phyloP scores from a whole-genome alignment of 2,797 vertebrate species.

The Lates japonicus region DNA sequence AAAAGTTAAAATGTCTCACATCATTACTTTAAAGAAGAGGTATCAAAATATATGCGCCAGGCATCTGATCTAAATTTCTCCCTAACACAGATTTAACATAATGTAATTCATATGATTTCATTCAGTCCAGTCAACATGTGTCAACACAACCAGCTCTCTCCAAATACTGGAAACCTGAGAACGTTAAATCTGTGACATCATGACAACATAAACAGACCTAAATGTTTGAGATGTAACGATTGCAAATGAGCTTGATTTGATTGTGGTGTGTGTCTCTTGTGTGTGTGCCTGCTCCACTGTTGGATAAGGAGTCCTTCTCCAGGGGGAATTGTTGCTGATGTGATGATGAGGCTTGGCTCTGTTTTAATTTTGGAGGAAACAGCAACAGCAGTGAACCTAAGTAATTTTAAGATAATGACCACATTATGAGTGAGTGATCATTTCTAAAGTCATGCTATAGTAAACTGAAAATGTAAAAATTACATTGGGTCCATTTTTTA shows the following conservation, averaged over 20 bases:
- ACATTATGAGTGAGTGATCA: neutral
- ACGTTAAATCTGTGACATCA: slow-evolving; percentile 18
- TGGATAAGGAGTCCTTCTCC: too few species aligned
- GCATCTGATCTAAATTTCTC: neutral
- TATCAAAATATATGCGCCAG: neutral
- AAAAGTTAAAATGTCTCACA: neutral
- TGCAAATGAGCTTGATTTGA: slow-evolving; percentile 22
- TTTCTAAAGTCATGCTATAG: neutral
- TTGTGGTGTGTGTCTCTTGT: neutral
- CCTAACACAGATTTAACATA: neutral
- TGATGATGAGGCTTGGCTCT: slow-evolving; percentile 19
- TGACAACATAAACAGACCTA: slow-evolving; percentile 22
- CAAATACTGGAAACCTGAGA: slow-evolving; percentile 20
- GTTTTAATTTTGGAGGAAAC: slow-evolving; percentile 7
- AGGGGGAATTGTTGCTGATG: slow-evolving; percentile 1
- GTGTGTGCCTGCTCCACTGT: too few species aligned
- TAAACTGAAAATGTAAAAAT: neutral
- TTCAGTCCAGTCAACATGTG: slow-evolving; percentile 16
- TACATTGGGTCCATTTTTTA: neutral
- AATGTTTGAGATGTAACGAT: slow-evolving; percentile 26
- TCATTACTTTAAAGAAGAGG: neutral
- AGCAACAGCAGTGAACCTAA: neutral
- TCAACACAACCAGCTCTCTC: neutral
- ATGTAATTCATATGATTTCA: slow-evolving; percentile 19
- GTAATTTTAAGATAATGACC: neutral